Percentiles rank a stretch among this genome's conserved stretches.
These are phyloP conservation scores for Notothenia coriiceps DNA, from an alignment of 2,113 vertebrate genomes.

Conservation along the genomic window DNA sequence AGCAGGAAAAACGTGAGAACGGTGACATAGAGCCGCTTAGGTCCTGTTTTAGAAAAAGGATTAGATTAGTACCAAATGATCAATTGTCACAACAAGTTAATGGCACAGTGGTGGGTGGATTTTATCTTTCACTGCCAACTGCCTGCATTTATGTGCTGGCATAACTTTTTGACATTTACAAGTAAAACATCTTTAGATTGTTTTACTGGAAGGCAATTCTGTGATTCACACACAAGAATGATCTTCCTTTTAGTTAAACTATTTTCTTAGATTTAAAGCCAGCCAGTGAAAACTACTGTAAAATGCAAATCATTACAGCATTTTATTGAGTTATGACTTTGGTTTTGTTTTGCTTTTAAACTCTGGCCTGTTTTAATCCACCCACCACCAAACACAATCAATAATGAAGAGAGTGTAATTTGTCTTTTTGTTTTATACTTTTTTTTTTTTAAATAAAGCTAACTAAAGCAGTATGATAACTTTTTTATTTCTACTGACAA, in stretches of 20 bases:
- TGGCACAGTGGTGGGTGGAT: slow-evolving; percentile 61
- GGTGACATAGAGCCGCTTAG: slow-evolving; percentile 79
- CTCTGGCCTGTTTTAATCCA: slow-evolving; percentile 41
- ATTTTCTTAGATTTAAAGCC: not conserved
- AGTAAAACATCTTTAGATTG: not conserved
- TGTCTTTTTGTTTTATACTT: not conserved
- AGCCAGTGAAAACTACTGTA: not conserved
- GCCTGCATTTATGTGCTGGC: not conserved
- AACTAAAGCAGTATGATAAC: not conserved
- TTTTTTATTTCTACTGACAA: not conserved
- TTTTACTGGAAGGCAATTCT: not conserved
- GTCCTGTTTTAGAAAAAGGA: slow-evolving; percentile 87
- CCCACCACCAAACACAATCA: slow-evolving; percentile 40
- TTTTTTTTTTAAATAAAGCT: not conserved
- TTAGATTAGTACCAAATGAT: slow-evolving; percentile 66
- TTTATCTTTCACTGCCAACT: not conserved
- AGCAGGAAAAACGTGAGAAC: slow-evolving; percentile 82
- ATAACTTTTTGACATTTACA: not conserved
- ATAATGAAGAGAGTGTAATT: not conserved
- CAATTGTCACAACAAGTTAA: slow-evolving; percentile 29
- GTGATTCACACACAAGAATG: not conserved
- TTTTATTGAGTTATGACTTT: not conserved
- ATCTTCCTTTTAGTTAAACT: not conserved
- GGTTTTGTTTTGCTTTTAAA: slow-evolving; percentile 4
- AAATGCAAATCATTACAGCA: not conserved